Conservation (phyloP, 2,113 vertebrate species). For the Tachysurus fulvidraco region DNA sequence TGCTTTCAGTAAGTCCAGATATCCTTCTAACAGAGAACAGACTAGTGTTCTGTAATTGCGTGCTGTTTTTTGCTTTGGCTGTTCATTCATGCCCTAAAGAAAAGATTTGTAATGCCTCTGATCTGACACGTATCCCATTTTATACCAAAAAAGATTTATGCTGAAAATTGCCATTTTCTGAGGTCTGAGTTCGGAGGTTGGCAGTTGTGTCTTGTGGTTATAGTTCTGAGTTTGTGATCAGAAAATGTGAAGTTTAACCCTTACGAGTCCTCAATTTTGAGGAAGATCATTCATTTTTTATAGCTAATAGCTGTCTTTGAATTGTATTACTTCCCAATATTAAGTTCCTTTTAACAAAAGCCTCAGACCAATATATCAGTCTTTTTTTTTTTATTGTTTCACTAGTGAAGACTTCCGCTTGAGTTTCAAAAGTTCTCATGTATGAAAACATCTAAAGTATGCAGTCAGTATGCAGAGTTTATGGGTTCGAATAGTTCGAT, state of each 20-base stretch:
- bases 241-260: not conserved
- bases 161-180: not conserved
- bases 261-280: not conserved
- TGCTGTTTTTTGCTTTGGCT: conserved; percentile 2
- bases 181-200: not conserved
- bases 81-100: not conserved
- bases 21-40: conserved; percentile 33
- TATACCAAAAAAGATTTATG: not conserved
- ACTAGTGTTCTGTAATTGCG: conserved; percentile 2
- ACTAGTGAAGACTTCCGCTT: not conserved
- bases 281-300: not conserved
- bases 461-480: not conserved
- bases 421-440: not conserved
- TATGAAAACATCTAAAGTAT: not conserved
- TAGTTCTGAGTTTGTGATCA: not conserved
- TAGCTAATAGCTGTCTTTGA: not conserved
- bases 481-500: too few relatives aligned
- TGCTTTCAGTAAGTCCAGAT: conserved; percentile 28
- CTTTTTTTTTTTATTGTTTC: not conserved
- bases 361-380: not conserved
- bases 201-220: not conserved
- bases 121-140: conserved; percentile 4
- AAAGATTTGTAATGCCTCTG: conserved; percentile 25
- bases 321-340: not conserved
- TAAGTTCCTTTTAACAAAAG: not conserved